Evolutionary conservation across 2,888 invertebrate species (phyloP), one percentile per base, ranked within the genome.

Genomic region (Drosophila atroscutellata): DNA sequence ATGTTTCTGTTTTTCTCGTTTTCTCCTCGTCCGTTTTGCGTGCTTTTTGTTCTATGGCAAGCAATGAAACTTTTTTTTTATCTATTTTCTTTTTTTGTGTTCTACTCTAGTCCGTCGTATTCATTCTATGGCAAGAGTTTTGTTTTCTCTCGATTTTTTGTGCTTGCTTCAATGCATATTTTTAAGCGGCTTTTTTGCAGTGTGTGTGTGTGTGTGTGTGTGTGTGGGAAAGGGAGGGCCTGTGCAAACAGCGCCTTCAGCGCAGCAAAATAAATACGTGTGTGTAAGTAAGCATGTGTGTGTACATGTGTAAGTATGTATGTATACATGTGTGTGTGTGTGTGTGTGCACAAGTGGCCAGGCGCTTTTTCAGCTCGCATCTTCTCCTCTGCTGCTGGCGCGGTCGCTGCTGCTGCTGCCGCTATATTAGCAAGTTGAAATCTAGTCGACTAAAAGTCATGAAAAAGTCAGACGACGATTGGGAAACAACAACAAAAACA

Each of bases 31-130:
- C 59, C 56, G 72, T 60, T 83, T 74, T 74, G 77, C 67, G 60
- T 83, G 82, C 84, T 83, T 77, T 80, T 74, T 84, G 90, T 81
- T 81, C 89, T 84, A 83, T 72, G 76, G 67, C 61, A 81, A 84
- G 84, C 81, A 87, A 70, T 72, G 42, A 74, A 85, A 72, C 72
- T 81, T 65, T 64, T 52, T 52, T 39, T 50, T 37, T 58, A 42
- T 61, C 52, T 61, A 66, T 72, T 54, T 68, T 72, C 71, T 62
- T 68, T 65, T 58, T 70, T 70, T 70, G 60, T 80, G 80, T 67
- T 76, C 66, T 64, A 62, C 81, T 74, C 59, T 81, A 75, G 70
- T 75, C 55, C 57, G 58, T 62, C 61, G 69, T 74, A 62, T 76
- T 75, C 76, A 62, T 79, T 78, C 76, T 72, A 72, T 73, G 52